Evolutionary conservation across 2,797 vertebrate species (phyloP), one percentile per base, ranked within the genome.

Genomic region (Darevskia mixta): DNA sequence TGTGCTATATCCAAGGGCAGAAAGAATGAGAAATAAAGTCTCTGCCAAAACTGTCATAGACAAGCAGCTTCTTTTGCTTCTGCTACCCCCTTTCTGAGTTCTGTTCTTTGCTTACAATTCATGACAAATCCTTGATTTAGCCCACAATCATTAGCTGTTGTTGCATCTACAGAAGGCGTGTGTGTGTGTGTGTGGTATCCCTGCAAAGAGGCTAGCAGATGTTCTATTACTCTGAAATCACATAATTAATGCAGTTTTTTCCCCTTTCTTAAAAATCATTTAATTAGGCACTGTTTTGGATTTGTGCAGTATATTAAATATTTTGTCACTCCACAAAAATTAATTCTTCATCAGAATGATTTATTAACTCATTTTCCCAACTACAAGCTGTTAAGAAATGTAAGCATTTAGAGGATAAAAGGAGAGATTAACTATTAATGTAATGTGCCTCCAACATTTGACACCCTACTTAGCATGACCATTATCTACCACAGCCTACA

Each of bases 341-440:
- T 79, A 95, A 93, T 95, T 94, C 86, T 93, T 95, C 85, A 91
- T 94, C 83, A 95, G 85, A 89, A 82, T 94, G 91, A 95, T 64
- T 91, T 92, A 91, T 92, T 95, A 94, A 89, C 80, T 93, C 94
- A 9, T 94, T 96, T 88, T 95, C 82, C 88, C 93, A 89, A 89
- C 91, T 91, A 84, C 91, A 97, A 96, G 82, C 90, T 96, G 90
- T 88, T 97, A 95, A 94, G 91, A 94, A 94, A 90, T 92, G 84
- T 95, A 95, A 79, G 82, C 86, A 91, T 93, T 97, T 95, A 95
- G 88, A 95, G 85, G 94, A 96, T 96, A 95, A 97, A 97, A 97
- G 92, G 90, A 93, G 91, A 95, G 83, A 96, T 96, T 95, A 96
- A 96, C 93, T 96, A 96, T 96, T 97, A 97, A 97, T 96, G 94